Base-by-base conservation (phyloP, 1,140 invertebrate genomes). In the Saxidomus purpurata region DNA sequence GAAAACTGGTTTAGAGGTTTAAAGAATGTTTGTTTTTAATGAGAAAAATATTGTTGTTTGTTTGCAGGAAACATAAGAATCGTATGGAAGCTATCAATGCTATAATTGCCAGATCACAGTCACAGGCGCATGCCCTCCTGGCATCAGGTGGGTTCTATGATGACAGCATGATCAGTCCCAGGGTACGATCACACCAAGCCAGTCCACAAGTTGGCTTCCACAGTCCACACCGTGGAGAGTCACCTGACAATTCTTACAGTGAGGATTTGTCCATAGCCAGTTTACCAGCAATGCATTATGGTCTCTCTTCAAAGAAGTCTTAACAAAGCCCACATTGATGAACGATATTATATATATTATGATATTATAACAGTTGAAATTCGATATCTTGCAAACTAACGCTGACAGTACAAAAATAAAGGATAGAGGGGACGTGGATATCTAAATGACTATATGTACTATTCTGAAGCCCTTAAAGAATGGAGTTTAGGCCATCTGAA, bases 21-120 rank as follows among this genome's bases (percentile, higher is more conserved):
- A 49, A 49, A 11, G 47, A 49, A 49, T 11, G 17, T 49, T 8
- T 49, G 47, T 49, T 8, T 49, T 49, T 49, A 49, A 11, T 8
- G 17, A 17, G 47, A 49, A 49, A 49, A 17, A 49, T 49, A 11
- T 43, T 43, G 4, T 43, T 43, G 69, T 90, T 52, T 88, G 34
- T 76, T 90, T 86, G 13, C 91, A 95, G 94, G 80, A 91, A 91
- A 88, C 90, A 93, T 34, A 94, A 94, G 84, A 92, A 87, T 34
- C 90, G 94, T 19, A 94, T 94, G 90, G 94, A 95, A 89, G 94
- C 94, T 28, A 95, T 95, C 55, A 95, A 95, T 88, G 94, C 94
- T 43, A 93, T 95, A 38, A 95, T 95, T 49, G 94, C 94, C 2
- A 83, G 93, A 17, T 94, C 94, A 34, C 94, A 95, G 79, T 91